Base-by-base conservation (phyloP, 2,888 invertebrate species). In the Creontiades dilutus region DNA sequence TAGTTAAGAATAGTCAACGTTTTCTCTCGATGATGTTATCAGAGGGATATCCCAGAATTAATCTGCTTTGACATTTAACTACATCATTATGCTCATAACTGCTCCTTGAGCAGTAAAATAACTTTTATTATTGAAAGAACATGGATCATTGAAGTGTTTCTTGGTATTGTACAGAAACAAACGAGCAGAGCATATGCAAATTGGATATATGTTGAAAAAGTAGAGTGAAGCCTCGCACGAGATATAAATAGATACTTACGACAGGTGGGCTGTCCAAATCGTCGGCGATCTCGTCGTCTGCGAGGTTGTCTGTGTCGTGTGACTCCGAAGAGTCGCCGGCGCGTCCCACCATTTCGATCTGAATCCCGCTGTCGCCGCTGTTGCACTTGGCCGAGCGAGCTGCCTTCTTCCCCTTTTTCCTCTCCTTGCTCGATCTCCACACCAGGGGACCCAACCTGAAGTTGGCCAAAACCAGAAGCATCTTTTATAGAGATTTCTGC, bases 361-460 rank as follows among this genome's bases (percentile, higher is more conserved):
- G 96, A 92, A 96, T 96, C 91, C 96, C 96, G 91, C 96, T 96
- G 93, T 96, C 96, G 5, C 96, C 96, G 92, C 96, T 96, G 93
- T 96, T 96, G 93, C 96, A 96, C 93, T 96, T 96, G 91, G 95
- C 95, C 92, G 95, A 95, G 90, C 96, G 94, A 90, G 95, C 95
- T 88, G 95, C 95, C 93, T 96, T 96, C 91, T 95, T 95, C 90
- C 94, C 93, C 93, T 95, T 95, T 92, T 96, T 96, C 89, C 95
- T 94, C 92, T 96, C 96, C 93, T 96, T 96, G 92, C 96, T 96
- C 27, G 95, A 95, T 91, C 96, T 94, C 96, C 96, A 96, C 89
- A 95, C 95, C 87, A 96, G 94, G 47, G 96, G 95, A n/a, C 96
- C 96, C 93, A 96, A 95, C 92, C 96, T 95, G 68, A 68, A 68